These are phyloP conservation scores for Ptychodera flava DNA, from an alignment of 35 echinoderm and acorn worm genomes.

Conservation along the genomic window DNA sequence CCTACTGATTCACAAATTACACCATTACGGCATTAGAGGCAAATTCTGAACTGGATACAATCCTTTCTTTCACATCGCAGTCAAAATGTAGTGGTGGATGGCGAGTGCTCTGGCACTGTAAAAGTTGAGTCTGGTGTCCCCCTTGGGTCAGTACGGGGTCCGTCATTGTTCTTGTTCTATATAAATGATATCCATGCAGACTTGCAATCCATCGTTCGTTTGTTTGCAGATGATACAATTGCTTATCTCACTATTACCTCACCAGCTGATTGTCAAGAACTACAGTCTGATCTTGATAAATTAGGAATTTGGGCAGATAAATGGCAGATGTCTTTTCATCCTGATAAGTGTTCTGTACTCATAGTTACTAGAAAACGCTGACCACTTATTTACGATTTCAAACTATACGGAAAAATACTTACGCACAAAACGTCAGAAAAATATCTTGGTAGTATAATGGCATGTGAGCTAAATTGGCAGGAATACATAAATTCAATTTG, in stretches of 20 bases:
- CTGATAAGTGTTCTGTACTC: background rate
- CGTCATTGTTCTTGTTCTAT: background rate
- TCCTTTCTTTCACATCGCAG: background rate
- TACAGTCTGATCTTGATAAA: background rate
- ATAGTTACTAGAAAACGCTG: background rate
- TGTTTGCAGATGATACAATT: background rate
- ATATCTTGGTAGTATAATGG: too few relatives aligned
- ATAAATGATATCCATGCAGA: too few relatives aligned
- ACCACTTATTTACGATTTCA: background rate
- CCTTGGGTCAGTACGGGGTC: background rate
- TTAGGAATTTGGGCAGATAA: background rate
- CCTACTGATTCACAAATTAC: background rate
- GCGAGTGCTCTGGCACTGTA: background rate
- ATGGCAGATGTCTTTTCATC: slow-evolving; percentile 8
- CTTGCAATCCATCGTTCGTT: background rate
- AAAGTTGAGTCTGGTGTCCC: background rate
- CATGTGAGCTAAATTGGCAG: too few relatives aligned
- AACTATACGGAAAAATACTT: too few relatives aligned
- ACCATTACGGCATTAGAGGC: slow-evolving; percentile 1
- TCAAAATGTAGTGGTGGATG: too few relatives aligned
- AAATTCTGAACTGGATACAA: background rate
- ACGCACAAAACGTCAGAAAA: background rate
- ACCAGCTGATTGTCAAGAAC: too few relatives aligned
- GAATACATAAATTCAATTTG: too few relatives aligned
- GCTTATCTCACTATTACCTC: background rate